Conservation (phyloP, 2,113 vertebrate species). For the Mus musculus region GRCm39 chr5:100865001-100865500, state of each 20-base stretch:
- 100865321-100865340: background rate
- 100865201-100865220: background rate
- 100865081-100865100: background rate
- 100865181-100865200: background rate
- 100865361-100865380: background rate
- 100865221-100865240: constrained; percentile 16
- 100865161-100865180: background rate
- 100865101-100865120: background rate
- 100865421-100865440: background rate
- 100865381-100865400: background rate
- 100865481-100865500: background rate
- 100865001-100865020: background rate
- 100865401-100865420: background rate
- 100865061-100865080: background rate
- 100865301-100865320: constrained; percentile 11
- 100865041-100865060: background rate
- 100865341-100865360: background rate
- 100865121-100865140: background rate
- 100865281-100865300: background rate
- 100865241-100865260: constrained; percentile 17
- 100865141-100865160: background rate
- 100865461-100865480: background rate
- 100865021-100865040: background rate
- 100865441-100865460: background rate
- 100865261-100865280: constrained; percentile 24